phyloP scores from a whole-genome alignment of 2,888 invertebrate genomes.

The Lasioglossum figueresi region DNA sequence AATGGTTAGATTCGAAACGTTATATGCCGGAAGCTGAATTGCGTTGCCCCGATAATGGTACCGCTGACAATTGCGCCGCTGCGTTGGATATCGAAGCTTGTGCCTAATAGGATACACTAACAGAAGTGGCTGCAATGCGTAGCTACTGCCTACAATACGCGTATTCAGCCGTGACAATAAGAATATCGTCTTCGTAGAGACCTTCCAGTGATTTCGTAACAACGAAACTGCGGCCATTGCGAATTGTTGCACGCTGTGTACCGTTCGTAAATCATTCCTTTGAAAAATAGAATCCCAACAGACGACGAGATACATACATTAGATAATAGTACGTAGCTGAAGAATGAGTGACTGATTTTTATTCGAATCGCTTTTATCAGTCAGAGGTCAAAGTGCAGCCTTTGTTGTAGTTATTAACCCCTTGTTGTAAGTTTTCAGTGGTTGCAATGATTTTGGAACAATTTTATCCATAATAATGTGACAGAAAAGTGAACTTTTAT shows the following conservation, averaged over 20 bases:
- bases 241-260: not conserved
- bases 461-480: no score
- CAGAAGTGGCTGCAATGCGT: constrained; percentile 46
- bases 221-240: not conserved
- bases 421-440: no score
- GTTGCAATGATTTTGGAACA: no score
- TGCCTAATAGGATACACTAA: constrained; percentile 59
- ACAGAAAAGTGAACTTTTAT: no score
- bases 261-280: no score
- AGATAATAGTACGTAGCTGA: no score
- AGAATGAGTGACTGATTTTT: no score
- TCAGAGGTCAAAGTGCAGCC: no score
- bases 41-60: constrained; percentile 76
- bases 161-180: not conserved
- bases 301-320: no score
- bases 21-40: constrained; percentile 69
- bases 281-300: no score
- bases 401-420: no score
- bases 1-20: constrained; percentile 74
- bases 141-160: not conserved
- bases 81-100: constrained; percentile 72
- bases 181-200: not conserved
- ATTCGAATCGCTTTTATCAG: no score
- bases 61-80: constrained; percentile 78
- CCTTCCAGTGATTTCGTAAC: not conserved